Percentiles rank a stretch among this genome's conserved stretches.
These are phyloP conservation scores for Chironomus tentans DNA, from an alignment of 2,888 invertebrate species.

Conservation along the genomic window DNA sequence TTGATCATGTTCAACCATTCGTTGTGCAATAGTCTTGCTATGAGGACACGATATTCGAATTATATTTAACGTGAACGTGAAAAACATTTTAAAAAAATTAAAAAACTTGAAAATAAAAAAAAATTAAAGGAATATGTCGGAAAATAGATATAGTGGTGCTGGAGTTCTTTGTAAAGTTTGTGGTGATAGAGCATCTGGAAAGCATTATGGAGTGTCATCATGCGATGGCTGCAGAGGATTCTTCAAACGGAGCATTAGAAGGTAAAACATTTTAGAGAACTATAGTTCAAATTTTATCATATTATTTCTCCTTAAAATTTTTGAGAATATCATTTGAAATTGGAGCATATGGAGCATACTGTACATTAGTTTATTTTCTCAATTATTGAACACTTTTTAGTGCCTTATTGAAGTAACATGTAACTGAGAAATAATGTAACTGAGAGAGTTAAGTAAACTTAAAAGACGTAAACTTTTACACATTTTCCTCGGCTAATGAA, in stretches of 20 bases:
- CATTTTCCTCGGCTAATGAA: too few species aligned
- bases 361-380: too few species aligned
- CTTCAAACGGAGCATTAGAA: slow-evolving; percentile 85
- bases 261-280: too few species aligned
- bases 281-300: too few species aligned
- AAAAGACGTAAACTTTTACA: too few species aligned
- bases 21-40: slow-evolving; percentile 10
- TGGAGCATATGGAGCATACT: too few species aligned
- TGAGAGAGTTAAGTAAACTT: too few species aligned
- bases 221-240: slow-evolving; percentile 85
- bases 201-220: slow-evolving; percentile 48
- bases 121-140: background rate
- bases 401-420: too few species aligned
- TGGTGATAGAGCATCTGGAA: slow-evolving; percentile 67
- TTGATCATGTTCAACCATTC: slow-evolving; percentile 11
- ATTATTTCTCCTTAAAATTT: too few species aligned
- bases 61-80: background rate
- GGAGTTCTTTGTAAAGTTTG: slow-evolving; percentile 74
- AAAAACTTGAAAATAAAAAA: background rate
- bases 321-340: too few species aligned
- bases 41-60: background rate
- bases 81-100: background rate
- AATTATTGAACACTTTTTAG: too few species aligned
- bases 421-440: too few species aligned
- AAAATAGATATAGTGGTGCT: slow-evolving; percentile 29